phyloP scores from a whole-genome alignment of 2,888 invertebrate genomes.

The Suillia variegata region DNA sequence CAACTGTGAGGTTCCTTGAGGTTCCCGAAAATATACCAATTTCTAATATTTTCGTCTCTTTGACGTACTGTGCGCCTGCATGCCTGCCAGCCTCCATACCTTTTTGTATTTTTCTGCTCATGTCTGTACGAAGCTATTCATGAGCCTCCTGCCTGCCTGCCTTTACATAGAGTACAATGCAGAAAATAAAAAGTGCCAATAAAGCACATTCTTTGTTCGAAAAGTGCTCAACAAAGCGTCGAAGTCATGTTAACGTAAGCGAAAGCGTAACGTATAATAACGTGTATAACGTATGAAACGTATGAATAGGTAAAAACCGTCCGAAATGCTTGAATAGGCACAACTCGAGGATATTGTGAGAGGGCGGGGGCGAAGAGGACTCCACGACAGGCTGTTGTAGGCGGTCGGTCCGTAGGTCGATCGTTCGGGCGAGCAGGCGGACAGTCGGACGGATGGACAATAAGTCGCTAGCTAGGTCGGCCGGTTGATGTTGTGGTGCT shows the following conservation, averaged over 20 bases:
- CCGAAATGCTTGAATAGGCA: slow-evolving; percentile 38
- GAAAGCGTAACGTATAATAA: slow-evolving; percentile 38
- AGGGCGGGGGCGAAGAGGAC: slow-evolving; percentile 9
- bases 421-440: too few species aligned
- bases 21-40: too few species aligned
- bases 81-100: too few species aligned
- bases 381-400: neutral
- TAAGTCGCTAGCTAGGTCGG: slow-evolving; percentile 9
- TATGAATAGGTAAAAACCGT: slow-evolving; percentile 57
- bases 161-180: slow-evolving; percentile 39
- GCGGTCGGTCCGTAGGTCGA: too few species aligned
- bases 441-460: too few species aligned
- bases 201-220: slow-evolving; percentile 58
- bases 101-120: too few species aligned
- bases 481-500: slow-evolving; percentile 6
- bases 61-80: too few species aligned
- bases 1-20: too few species aligned
- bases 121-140: neutral
- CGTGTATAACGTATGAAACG: slow-evolving; percentile 48
- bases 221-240: slow-evolving; percentile 53
- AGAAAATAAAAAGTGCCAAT: slow-evolving; percentile 59
- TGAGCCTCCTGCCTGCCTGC: neutral
- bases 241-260: slow-evolving; percentile 20
- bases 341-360: slow-evolving; percentile 22
- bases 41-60: too few species aligned